Conservation (phyloP, 2,113 vertebrate species). For the Capreolus pygargus region DNA sequence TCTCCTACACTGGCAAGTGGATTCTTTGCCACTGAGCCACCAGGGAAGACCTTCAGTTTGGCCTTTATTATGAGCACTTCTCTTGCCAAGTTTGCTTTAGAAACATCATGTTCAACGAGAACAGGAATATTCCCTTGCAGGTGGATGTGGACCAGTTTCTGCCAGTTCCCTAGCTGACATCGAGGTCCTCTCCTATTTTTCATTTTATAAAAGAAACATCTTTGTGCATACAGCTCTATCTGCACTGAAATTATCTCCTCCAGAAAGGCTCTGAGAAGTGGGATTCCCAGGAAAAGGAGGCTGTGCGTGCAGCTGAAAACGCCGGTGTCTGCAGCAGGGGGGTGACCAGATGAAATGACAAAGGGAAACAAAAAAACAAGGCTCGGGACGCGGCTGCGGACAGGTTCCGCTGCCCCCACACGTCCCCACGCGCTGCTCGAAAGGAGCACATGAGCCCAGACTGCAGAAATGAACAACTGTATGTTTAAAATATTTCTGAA, state of each 20-base stretch:
- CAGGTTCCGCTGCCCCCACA: background rate
- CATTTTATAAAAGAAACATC: constrained; percentile 48
- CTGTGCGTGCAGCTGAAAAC: background rate
- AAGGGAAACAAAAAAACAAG: constrained; percentile 43
- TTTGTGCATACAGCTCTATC: background rate
- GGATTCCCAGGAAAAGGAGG: background rate
- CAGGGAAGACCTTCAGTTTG: background rate
- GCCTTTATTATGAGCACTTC: background rate
- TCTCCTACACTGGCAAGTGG: background rate
- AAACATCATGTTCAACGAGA: background rate
- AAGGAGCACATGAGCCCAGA: constrained; percentile 28
- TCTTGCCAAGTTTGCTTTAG: background rate
- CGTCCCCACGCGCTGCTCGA: background rate
- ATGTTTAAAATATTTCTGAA: constrained; percentile 63
- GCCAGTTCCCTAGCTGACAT: background rate
- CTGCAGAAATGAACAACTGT: constrained; percentile 66
- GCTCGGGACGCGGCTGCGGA: background rate
- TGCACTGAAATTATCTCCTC: constrained; percentile 44
- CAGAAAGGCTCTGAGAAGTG: constrained; percentile 37
- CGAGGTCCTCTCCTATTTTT: constrained; percentile 25
- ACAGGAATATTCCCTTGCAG: background rate
- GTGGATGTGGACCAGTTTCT: background rate
- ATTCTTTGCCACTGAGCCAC: background rate
- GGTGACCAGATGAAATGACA: background rate
- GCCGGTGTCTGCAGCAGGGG: background rate